Evolutionary conservation across 2,113 vertebrate species (phyloP).

Genomic region (Pristiophorus japonicus): DNA sequence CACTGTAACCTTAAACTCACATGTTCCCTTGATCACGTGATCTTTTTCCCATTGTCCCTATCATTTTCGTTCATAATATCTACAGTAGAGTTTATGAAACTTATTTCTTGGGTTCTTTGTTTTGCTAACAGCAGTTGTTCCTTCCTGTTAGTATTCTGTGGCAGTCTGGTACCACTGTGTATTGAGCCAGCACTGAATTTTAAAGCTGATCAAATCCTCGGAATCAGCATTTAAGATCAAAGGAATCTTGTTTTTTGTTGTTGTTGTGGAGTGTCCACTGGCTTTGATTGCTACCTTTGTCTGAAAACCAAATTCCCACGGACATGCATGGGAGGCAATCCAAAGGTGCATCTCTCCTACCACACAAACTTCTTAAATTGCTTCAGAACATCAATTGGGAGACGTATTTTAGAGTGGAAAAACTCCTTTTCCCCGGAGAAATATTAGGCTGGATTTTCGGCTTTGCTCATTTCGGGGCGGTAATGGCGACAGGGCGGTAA

Average conservation of each 20-base stretch:
- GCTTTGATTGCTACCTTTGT: background rate
- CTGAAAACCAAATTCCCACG: background rate
- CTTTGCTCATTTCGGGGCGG: too few relatives aligned
- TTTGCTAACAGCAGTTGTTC: background rate
- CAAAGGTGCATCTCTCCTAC: background rate
- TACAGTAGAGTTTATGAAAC: background rate
- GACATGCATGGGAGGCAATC: background rate
- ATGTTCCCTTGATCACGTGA: background rate
- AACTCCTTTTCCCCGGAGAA: background rate
- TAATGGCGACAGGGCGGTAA: too few relatives aligned
- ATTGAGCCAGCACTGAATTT: background rate
- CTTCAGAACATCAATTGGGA: background rate
- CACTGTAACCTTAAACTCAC: background rate
- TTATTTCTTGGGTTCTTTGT: background rate
- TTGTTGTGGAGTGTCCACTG: background rate
- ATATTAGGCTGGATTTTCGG: too few relatives aligned
- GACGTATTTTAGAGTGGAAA: background rate
- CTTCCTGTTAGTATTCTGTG: background rate
- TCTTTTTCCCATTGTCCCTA: background rate
- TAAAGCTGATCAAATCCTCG: background rate
- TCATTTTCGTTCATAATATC: background rate
- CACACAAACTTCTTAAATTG: background rate
- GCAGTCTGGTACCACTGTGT: background rate
- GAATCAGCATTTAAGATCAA: background rate
- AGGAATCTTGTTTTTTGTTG: background rate